These are phyloP conservation scores for Lasioglossum oenotherae DNA, from an alignment of 2,888 invertebrate genomes.

Conservation along the genomic window DNA sequence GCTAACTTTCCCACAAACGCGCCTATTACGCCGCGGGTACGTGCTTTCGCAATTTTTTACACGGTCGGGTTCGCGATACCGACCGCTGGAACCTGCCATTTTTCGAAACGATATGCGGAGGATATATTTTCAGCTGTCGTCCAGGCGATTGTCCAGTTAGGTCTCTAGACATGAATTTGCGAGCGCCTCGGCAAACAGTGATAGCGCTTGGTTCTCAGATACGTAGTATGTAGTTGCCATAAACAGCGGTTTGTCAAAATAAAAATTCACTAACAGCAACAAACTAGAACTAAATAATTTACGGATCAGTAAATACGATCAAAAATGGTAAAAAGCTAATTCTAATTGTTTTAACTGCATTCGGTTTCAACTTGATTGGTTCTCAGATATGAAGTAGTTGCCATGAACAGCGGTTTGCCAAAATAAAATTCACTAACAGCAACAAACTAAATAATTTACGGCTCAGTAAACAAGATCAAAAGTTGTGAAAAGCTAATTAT, in stretches of 20 bases:
- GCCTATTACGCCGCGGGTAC: not conserved
- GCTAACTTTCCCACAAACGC: slow-evolving; percentile 58
- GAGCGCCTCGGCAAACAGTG: not conserved
- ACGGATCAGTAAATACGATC: too few relatives aligned
- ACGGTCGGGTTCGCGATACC: not conserved
- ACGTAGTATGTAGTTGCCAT: not conserved
- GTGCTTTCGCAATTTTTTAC: not conserved
- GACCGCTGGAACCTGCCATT: not conserved
- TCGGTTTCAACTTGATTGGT: too few relatives aligned
- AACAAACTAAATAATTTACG: too few relatives aligned
- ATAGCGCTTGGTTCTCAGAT: not conserved
- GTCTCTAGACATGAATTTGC: not conserved
- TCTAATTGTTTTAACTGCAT: too few relatives aligned
- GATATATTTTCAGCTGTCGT: not conserved
- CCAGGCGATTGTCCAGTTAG: not conserved
- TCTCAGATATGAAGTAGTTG: too few relatives aligned
- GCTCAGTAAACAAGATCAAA: too few relatives aligned
- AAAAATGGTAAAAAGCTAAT: not conserved
- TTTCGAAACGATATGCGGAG: not conserved
- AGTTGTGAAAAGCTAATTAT: too few relatives aligned
- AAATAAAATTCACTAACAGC: too few relatives aligned
- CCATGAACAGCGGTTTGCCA: too few relatives aligned
- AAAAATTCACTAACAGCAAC: too few relatives aligned
- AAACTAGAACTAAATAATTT: too few relatives aligned
- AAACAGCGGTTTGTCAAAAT: too few relatives aligned